Conservation (phyloP, 2,797 vertebrate genomes). For the Phrynocephalus vlangalii region DNA sequence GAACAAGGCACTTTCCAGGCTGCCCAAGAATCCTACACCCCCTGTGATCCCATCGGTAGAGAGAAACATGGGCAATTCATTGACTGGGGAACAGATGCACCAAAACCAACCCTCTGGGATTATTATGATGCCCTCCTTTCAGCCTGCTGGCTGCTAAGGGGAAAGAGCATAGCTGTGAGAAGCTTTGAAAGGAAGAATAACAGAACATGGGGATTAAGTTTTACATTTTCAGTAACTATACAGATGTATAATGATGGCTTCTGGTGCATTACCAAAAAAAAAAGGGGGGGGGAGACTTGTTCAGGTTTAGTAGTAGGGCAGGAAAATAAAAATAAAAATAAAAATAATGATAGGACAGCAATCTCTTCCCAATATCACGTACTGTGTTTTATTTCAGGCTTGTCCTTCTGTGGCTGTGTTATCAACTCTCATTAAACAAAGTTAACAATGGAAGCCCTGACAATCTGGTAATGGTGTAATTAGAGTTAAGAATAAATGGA, state of each 20-base stretch:
- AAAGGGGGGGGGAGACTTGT: background rate
- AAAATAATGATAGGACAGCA: background rate
- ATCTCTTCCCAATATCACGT: constrained; percentile 20
- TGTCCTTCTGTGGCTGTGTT: constrained; percentile 32
- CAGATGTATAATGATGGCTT: background rate
- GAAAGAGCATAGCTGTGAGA: background rate
- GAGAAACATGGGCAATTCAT: too few species aligned
- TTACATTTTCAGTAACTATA: constrained; percentile 9
- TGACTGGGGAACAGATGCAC: too few species aligned
- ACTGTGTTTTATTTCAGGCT: constrained; percentile 23
- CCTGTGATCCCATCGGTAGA: background rate
- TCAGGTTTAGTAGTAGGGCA: background rate
- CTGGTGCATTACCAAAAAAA: background rate
- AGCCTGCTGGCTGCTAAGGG: background rate
- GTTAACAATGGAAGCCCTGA: constrained; percentile 65
- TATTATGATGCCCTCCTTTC: too few species aligned
- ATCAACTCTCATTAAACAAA: constrained; percentile 67
- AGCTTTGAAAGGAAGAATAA: background rate
- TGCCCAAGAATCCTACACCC: background rate
- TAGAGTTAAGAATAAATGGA: constrained; percentile 68
- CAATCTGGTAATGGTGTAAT: constrained; percentile 61
- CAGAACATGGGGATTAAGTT: background rate
- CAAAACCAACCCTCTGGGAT: too few species aligned
- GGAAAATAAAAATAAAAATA: constrained; percentile 5
- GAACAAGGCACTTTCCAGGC: background rate